Percentiles rank a stretch among this genome's conserved stretches.
Evolutionary conservation across 1,140 invertebrate genomes (phyloP).

Genomic region (Epicauta chinensis): DNA sequence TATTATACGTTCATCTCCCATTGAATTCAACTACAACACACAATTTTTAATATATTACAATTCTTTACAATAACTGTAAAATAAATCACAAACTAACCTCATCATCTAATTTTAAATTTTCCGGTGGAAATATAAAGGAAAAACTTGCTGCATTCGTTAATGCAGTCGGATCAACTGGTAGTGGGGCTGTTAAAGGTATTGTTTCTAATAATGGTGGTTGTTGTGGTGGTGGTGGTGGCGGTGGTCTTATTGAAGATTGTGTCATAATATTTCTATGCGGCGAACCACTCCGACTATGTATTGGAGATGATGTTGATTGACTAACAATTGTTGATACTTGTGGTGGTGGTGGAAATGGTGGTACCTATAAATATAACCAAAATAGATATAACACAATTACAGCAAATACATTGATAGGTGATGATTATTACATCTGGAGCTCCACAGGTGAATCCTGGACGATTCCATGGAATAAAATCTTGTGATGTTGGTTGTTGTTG

Average conservation of each 20-base stretch:
- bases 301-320: conserved; percentile 48
- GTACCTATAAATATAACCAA: conserved; percentile 27
- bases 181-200: neutral
- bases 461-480: conserved; percentile 44
- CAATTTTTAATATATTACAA: too few relatives aligned
- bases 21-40: conserved; percentile 5
- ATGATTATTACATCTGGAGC: conserved; percentile 38
- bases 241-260: conserved; percentile 3
- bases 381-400: neutral
- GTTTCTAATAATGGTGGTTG: conserved; percentile 5
- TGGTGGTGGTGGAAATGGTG: conserved; percentile 44
- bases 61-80: too few relatives aligned
- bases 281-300: conserved; percentile 54
- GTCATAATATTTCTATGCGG: conserved; percentile 42
- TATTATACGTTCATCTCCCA: conserved; percentile 3
- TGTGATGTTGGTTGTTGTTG: conserved; percentile 40
- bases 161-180: neutral
- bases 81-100: too few relatives aligned
- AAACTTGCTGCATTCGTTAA: too few relatives aligned
- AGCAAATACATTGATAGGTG: too few relatives aligned
- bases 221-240: conserved; percentile 4
- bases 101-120: too few relatives aligned
- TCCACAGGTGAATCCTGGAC: conserved; percentile 45
- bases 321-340: conserved; percentile 52
- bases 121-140: too few relatives aligned